phyloP scores from a whole-genome alignment of 2,113 vertebrate species.

The Ictalurus punctatus region DNA sequence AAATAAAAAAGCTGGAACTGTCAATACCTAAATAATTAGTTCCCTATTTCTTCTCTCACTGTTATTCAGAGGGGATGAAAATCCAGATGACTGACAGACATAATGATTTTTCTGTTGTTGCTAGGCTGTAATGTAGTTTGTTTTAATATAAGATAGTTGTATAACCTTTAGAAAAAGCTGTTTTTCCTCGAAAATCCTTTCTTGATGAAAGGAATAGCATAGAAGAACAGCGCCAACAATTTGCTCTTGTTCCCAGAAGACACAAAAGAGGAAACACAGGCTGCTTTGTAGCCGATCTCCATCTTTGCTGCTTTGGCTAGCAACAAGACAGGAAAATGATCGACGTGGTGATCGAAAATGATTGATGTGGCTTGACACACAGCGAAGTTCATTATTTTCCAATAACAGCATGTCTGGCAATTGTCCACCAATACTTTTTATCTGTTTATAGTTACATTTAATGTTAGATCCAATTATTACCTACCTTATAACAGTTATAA shows the following conservation, averaged over 20 bases:
- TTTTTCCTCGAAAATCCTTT: neutral
- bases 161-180: constrained; percentile 4
- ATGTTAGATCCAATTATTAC: neutral
- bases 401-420: too few species aligned
- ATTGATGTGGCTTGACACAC: neutral
- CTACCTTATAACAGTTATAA: neutral
- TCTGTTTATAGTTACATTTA: neutral
- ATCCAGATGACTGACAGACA: neutral
- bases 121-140: neutral
- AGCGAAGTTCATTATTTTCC: neutral
- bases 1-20: neutral
- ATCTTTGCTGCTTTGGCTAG: neutral
- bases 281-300: neutral
- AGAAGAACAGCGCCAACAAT: neutral
- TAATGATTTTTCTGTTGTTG: neutral
- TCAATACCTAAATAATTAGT: neutral
- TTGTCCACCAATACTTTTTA: neutral
- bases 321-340: neutral
- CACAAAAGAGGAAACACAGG: neutral
- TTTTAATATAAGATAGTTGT: neutral
- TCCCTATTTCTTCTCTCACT: neutral
- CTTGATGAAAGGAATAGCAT: neutral
- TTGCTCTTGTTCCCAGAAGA: neutral
- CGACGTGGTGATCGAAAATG: neutral
- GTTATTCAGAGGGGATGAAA: neutral